A percentile compares a stretch with the other conserved stretches of the same genome.
Evolutionary conservation across 2,888 invertebrate genomes (phyloP).

Genomic region (Harmothoe impar): DNA sequence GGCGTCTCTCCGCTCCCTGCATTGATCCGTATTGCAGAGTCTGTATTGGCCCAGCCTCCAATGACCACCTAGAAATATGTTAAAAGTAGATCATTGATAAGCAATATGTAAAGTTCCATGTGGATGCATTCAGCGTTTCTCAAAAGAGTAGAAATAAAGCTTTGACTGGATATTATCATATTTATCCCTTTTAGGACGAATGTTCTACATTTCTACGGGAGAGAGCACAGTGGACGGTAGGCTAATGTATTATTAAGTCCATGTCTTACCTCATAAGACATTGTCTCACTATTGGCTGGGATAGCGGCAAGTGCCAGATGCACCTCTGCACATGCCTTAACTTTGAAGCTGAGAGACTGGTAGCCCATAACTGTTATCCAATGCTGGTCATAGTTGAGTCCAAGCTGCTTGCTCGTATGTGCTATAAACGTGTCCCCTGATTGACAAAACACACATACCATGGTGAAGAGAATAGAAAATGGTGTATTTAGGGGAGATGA

Average conservation of each 20-base stretch:
- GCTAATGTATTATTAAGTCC: too few relatives aligned
- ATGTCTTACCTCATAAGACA: slow-evolving; percentile 19
- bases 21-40: background rate
- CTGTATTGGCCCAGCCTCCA: slow-evolving; percentile 8
- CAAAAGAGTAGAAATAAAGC: too few relatives aligned
- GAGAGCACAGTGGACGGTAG: too few relatives aligned
- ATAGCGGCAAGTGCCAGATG: slow-evolving; percentile 31
- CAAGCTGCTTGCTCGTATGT: background rate
- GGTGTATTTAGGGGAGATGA: too few relatives aligned
- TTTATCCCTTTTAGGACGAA: too few relatives aligned
- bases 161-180: too few relatives aligned
- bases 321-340: slow-evolving; percentile 33
- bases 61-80: background rate
- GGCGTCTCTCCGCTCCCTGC: background rate
- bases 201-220: too few relatives aligned
- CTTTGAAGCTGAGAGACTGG: slow-evolving; percentile 1
- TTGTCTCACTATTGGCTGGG: slow-evolving; percentile 19
- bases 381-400: slow-evolving; percentile 54
- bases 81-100: background rate
- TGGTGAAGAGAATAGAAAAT: too few relatives aligned
- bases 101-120: too few relatives aligned
- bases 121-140: too few relatives aligned
- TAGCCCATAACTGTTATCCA: slow-evolving; percentile 36
- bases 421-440: slow-evolving; percentile 33
- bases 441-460: too few relatives aligned